A percentile compares a stretch with the other conserved stretches of the same genome.
Conservation (phyloP, 2,797 vertebrate species). For the Otolemur crassicaudatus region DNA sequence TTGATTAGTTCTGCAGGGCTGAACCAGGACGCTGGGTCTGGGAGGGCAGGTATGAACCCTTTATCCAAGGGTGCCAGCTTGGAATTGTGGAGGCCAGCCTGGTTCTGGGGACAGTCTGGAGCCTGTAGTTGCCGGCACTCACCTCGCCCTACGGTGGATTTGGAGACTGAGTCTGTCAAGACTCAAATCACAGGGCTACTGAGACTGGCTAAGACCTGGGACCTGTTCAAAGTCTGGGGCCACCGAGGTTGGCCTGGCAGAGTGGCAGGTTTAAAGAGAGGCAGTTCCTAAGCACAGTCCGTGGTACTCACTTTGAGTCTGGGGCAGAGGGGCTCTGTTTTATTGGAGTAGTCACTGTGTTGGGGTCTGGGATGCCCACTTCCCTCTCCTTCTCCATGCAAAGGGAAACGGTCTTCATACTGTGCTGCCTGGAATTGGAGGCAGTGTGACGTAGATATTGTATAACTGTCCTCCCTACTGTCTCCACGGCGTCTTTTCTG, state of each 20-base stretch:
- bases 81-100: background rate
- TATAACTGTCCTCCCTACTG: fast-evolving
- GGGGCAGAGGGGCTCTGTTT: fast-evolving
- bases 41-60: background rate
- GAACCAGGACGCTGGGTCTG: background rate
- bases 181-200: background rate
- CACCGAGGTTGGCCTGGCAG: background rate
- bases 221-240: background rate
- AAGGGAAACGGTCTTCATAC: background rate
- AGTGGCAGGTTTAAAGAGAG: too few relatives aligned
- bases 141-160: background rate
- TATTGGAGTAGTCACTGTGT: background rate
- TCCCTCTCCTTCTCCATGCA: too few relatives aligned
- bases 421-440: background rate
- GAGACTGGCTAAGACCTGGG: background rate
- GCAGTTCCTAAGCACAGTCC: fast-evolving
- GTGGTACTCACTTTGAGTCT: too few relatives aligned
- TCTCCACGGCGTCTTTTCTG: background rate
- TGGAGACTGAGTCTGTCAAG: background rate
- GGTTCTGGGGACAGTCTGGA: background rate
- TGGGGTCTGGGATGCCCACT: background rate
- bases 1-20: background rate
- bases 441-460: background rate
- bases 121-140: background rate
- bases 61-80: background rate